A percentile compares a stretch with the other conserved stretches of the same genome.
Evolutionary conservation across 2,888 invertebrate genomes (phyloP).

Genomic region (Lordiphosa andalusiaca): DNA sequence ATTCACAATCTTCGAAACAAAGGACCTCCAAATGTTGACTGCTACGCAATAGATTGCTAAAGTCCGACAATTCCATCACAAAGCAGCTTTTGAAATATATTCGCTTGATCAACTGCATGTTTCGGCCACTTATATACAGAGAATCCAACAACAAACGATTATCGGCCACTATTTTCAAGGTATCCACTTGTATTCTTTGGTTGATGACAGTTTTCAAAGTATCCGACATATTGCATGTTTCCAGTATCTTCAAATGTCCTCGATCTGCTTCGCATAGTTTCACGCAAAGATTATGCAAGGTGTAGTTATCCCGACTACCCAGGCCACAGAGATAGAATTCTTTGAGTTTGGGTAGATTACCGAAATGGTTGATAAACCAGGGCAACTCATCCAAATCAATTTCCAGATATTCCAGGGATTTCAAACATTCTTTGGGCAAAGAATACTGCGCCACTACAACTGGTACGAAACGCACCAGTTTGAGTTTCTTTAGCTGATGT

Average conservation of each 20-base stretch:
- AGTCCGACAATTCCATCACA: too few relatives aligned
- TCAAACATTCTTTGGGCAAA: conserved; percentile 33
- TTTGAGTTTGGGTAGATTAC: conserved; percentile 21
- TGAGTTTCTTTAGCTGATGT: conserved; percentile 38
- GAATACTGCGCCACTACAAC: background rate
- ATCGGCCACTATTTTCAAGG: conserved; percentile 19
- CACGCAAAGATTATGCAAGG: background rate
- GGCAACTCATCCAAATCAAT: conserved; percentile 38
- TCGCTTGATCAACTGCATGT: background rate
- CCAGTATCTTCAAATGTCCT: conserved; percentile 16
- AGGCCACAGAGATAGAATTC: conserved; percentile 31
- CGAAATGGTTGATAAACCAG: conserved; percentile 40
- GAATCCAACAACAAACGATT: too few relatives aligned
- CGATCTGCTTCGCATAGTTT: background rate
- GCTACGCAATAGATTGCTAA: too few relatives aligned
- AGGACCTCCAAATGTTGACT: too few relatives aligned
- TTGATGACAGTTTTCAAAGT: conserved; percentile 17
- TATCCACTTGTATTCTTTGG: conserved; percentile 26
- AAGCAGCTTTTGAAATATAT: background rate
- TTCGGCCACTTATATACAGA: background rate
- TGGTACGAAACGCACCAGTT: conserved; percentile 32
- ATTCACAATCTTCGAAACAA: too few relatives aligned
- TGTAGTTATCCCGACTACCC: background rate
- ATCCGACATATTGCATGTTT: conserved; percentile 9
- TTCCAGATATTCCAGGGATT: conserved; percentile 36